Evolutionary conservation across 2,113 vertebrate genomes (phyloP), one percentile per base, ranked within the genome.

Genomic region (Sinosuthora webbiana): DNA sequence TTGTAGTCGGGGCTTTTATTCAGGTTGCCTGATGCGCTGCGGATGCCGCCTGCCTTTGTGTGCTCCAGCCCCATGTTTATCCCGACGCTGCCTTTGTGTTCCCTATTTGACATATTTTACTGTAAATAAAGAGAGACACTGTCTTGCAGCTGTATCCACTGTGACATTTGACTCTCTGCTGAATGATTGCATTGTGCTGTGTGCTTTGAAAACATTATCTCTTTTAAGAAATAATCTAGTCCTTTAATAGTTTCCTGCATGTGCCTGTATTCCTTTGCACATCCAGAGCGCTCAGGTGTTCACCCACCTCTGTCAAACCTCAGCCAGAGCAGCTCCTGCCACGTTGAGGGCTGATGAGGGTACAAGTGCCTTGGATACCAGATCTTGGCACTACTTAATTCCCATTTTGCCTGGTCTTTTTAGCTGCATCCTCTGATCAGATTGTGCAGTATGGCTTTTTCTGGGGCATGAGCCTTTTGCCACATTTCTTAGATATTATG

Each of bases 101-200:
- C 82, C 77, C 85, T 64, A 76, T 96, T 93, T 92, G 96, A 96
- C 79, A 89, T 49, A 89, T 91, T 95, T 97, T 86, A 94, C 94
- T 75, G 95, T 96, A 95, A 96, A 95, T 91, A 97, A 84, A 96
- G 87, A 62, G 71, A 25, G 31, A 95, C 87, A 67, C 93, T 84
- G 89, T 94, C 91, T 94, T 93, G 95, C 87, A 95, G 90, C 93
- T 93, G 78, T 94, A 96, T 87, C 84, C 91, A 79, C 85, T 68
- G 91, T 95, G 97, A 96, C 97, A 94, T 95, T 95, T 96, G 96
- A 93, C 95, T 95, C 90, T 90, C 55, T 21, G 33, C 92, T 95
- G 91, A 95, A 95, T 79, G 86, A 89, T 60, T 39, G 59, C 74
- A 90, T 95, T 96, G 88, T 94, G 81, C 55, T 5, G 3, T 75